These are phyloP conservation scores for Meloidogyne chitwoodi DNA, from an alignment of 1,140 invertebrate genomes.

Conservation along the genomic window DNA sequence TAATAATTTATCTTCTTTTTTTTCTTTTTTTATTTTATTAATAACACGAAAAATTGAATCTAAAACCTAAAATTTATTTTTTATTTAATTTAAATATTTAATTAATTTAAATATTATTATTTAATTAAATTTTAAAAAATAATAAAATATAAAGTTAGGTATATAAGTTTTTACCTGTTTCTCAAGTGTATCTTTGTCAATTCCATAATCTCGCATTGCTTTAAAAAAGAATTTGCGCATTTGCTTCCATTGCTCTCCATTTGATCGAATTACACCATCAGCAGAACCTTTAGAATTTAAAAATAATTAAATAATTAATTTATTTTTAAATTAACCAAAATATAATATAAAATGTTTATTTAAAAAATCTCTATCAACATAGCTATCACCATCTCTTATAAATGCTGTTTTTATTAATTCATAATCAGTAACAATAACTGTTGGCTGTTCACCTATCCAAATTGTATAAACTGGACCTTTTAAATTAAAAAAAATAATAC, in stretches of 20 bases:
- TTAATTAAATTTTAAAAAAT: no score
- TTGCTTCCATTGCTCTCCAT: slow-evolving; percentile 76
- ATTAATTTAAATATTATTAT: background rate
- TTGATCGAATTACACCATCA: slow-evolving; percentile 61
- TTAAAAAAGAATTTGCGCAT: slow-evolving; percentile 72
- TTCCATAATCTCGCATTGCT: slow-evolving; percentile 73
- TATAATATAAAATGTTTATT: slow-evolving; percentile 2
- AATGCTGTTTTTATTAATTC: slow-evolving; percentile 26
- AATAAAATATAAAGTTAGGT: no score
- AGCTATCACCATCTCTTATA: slow-evolving; percentile 16
- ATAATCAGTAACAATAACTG: slow-evolving; percentile 26
- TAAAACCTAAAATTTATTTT: background rate
- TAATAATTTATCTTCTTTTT: background rate
- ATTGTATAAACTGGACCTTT: slow-evolving; percentile 23
- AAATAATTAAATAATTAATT: background rate
- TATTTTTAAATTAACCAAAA: background rate
- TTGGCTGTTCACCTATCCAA: slow-evolving; percentile 23
- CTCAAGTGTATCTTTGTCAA: slow-evolving; percentile 70
- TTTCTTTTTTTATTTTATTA: background rate
- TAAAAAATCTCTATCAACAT: slow-evolving; percentile 19
- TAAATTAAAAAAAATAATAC: background rate
- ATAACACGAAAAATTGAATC: slow-evolving; percentile 7
- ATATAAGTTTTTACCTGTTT: slow-evolving; percentile 63
- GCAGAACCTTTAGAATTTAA: slow-evolving; percentile 5
- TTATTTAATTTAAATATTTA: background rate